Evolutionary conservation across 2,113 vertebrate genomes (phyloP).

Genomic region (Urocitellus parryii): DNA sequence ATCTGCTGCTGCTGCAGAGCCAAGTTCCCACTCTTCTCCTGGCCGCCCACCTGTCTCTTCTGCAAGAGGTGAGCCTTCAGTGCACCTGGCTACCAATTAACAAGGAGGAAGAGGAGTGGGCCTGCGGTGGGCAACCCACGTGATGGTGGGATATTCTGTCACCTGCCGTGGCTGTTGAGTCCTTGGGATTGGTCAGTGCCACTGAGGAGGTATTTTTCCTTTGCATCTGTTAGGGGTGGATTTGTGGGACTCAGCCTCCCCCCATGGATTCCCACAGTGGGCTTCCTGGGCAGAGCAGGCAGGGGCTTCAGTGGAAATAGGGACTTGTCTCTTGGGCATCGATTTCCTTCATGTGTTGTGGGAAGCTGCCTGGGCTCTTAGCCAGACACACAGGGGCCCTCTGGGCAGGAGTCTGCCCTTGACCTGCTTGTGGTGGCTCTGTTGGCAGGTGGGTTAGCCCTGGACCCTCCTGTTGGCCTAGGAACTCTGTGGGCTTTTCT

Average conservation of each 20-base stretch:
- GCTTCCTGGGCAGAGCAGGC: not conserved
- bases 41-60: constrained; percentile 95
- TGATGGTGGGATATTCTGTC: not conserved
- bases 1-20: constrained; percentile 96
- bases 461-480: not conserved
- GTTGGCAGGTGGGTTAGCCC: not conserved
- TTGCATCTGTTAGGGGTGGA: no score
- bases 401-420: no score
- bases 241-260: not conserved
- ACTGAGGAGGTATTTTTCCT: not conserved
- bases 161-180: not conserved
- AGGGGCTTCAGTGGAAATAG: not conserved
- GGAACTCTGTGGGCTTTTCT: no score
- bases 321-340: not conserved
- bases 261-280: no score
- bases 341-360: not conserved
- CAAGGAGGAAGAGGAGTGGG: not conserved
- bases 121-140: not conserved
- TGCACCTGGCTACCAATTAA: accelerated
- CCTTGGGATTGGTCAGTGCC: not conserved
- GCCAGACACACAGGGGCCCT: not conserved
- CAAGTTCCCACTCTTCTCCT: constrained; percentile 96
- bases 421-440: not conserved
- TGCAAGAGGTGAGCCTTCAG: constrained; percentile 93
- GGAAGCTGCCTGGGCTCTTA: not conserved